phyloP scores from a whole-genome alignment of 2,888 invertebrate genomes.

The Diogma glabrata region DNA sequence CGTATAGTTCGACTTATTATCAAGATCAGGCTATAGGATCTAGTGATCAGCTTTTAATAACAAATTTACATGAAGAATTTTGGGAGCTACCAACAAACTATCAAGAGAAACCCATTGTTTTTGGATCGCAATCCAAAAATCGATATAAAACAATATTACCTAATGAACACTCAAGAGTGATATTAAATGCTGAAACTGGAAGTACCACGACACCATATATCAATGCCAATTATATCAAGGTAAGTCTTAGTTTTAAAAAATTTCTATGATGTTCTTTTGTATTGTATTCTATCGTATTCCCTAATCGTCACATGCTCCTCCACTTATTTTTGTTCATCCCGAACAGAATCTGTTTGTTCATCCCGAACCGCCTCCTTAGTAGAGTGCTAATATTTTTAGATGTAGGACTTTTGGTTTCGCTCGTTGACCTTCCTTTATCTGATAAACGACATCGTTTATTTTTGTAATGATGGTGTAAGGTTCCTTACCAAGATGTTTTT shows the following conservation, averaged over 20 bases:
- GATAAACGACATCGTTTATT: no score
- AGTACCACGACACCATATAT: slow-evolving; percentile 63
- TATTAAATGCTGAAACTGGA: slow-evolving; percentile 45
- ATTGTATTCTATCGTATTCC: no score
- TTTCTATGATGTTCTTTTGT: no score
- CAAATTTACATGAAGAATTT: slow-evolving; percentile 74
- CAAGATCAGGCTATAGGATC: background rate
- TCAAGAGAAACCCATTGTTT: slow-evolving; percentile 79
- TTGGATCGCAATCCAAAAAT: slow-evolving; percentile 81
- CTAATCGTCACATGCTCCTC: no score
- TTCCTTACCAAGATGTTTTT: no score
- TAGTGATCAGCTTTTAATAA: slow-evolving; percentile 31
- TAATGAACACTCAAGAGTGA: slow-evolving; percentile 76
- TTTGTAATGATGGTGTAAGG: no score
- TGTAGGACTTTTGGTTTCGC: no score
- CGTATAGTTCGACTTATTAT: background rate
- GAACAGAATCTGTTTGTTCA: no score
- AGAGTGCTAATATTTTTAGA: no score
- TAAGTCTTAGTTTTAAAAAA: slow-evolving; percentile 30
- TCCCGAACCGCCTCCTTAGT: no score
- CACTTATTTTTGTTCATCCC: no score
- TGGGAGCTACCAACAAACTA: slow-evolving; percentile 91
- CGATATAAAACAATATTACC: slow-evolving; percentile 83
- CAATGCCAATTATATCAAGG: slow-evolving; percentile 89
- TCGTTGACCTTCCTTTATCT: no score